Base-by-base conservation (phyloP, 2,888 invertebrate genomes). In the Idaea straminata region DNA sequence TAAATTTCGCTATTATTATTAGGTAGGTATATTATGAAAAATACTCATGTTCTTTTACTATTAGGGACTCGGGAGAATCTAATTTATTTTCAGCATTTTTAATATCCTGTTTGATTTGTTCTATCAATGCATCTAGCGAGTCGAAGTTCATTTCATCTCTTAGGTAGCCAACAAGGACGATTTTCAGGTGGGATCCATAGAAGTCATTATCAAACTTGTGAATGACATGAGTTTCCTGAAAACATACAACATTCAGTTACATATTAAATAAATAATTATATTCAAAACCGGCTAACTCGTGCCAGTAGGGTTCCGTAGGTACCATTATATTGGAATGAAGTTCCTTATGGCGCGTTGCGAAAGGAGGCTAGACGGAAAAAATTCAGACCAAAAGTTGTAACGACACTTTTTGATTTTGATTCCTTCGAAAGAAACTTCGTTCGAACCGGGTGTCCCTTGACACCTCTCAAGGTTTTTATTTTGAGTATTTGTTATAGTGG, bases 211-310 rank as follows among this genome's bases (percentile, higher is more conserved):
- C 93, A 82, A 97, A 99, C 69, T 95, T 89, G 80, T 99, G 96
- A 72, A 99, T 90, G 62, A 99, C 95, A 83, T 99, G 98, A 0
- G 98, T 97, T 94, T 99, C 99, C 97, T 97, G 89, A 64, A 94
- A 93, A 47, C 6, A 47, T 5, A 38, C 2, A 47, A 47, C 5
- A 47, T 47, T 47, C 7, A 7, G 4, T 47, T 13, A 47, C 6
- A 3, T 47, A 47, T 7, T 47, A 0, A 13, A 47, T 0, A 47
- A 10, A 4, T 47, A 47, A 25, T 2, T 25, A 25, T 25, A 25
- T 25, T 25, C 25, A 25, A 25, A 25, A 25, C 25, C 25, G 25
- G 25, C 25, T 3, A 25, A 25, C 25, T 1, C 25, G 25, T 3
- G 25, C 2, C 25, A 3, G 25, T 2, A 25, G 25, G 25, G 25